Evolutionary conservation across 2,113 vertebrate genomes (phyloP), one percentile per base, ranked within the genome.

Genomic region (Hemicordylus capensis): DNA sequence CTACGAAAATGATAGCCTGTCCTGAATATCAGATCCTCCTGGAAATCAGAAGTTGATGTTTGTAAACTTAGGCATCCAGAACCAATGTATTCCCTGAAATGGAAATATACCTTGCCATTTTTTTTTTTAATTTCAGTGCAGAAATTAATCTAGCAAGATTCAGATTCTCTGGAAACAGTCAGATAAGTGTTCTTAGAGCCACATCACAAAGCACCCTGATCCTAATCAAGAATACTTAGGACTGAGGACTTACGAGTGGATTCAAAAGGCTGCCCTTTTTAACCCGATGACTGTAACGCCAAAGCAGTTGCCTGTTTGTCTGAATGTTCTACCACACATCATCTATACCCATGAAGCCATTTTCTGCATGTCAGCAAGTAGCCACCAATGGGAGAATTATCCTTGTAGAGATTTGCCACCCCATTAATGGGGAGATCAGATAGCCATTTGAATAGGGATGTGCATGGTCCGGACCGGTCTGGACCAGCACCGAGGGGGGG

Each of bases 91-190:
- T 54, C 51, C 17, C 11, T 80, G 1, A 51, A 66, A 28, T 3
- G 4, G 19, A 6, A 89, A 86, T 64, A 61, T 51, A 11, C 44
- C 48, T 87, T 19, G 42, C 56, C 20, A 90, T 2, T 81, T n/a
- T n/a, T n/a, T n/a, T n/a, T n/a, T 90, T 81, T 76, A 56, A 28
- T 59, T 84, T 5, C 42, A 34, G 39, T 42, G 63, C 9, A 87
- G 6, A 75, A 93, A 0, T 39, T 0, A 1, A 26, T 70, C 10
- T 74, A 77, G 9, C 3, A 59, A 39, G 31, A 11, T 42, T 51
- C 51, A 70, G 22, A 20, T 48, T 56, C 22, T 46, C 64, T 26
- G 3, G 69, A 81, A 34, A 51, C 8, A 79, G 15, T 58, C 75
- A 24, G 28, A 9, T 24, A 58, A 37, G 56, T 42, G 24, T 59